Conservation (phyloP, 2,797 vertebrate species). For the Gastrophryne carolinensis region DNA sequence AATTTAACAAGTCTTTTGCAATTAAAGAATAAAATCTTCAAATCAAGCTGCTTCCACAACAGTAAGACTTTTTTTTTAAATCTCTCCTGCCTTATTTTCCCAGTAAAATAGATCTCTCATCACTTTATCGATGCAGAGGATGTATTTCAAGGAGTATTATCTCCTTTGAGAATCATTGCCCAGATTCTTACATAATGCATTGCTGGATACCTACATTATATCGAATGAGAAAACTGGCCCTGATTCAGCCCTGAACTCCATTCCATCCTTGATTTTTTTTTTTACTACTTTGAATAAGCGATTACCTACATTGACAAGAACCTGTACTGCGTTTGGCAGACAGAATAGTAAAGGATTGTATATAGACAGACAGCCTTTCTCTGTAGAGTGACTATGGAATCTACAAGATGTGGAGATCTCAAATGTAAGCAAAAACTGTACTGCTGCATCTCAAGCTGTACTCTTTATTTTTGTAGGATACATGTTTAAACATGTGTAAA, state of each 20-base stretch:
- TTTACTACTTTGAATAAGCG: neutral
- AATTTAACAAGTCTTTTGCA: too few species aligned
- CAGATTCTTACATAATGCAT: neutral
- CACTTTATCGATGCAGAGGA: too few species aligned
- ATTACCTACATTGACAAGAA: neutral
- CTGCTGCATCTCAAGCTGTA: neutral
- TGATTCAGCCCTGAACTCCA: neutral
- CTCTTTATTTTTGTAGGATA: neutral
- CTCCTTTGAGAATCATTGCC: too few species aligned
- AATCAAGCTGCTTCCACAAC: too few species aligned
- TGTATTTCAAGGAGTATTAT: too few species aligned
- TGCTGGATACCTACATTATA: neutral
- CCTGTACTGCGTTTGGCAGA: neutral
- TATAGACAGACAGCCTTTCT: neutral
- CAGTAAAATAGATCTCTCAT: too few species aligned
- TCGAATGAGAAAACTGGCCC: neutral
- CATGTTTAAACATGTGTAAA: neutral
- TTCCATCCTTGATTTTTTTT: neutral
- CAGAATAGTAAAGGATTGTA: neutral
- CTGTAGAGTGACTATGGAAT: neutral
- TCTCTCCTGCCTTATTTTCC: too few species aligned
- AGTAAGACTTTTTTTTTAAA: too few species aligned
- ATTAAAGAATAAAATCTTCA: too few species aligned
- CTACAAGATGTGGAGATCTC: neutral
- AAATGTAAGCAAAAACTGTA: neutral